Percentiles rank a stretch among this genome's conserved stretches.
Evolutionary conservation across 1,140 invertebrate genomes (phyloP).

Genomic region (Leptinotarsa defecta): DNA sequence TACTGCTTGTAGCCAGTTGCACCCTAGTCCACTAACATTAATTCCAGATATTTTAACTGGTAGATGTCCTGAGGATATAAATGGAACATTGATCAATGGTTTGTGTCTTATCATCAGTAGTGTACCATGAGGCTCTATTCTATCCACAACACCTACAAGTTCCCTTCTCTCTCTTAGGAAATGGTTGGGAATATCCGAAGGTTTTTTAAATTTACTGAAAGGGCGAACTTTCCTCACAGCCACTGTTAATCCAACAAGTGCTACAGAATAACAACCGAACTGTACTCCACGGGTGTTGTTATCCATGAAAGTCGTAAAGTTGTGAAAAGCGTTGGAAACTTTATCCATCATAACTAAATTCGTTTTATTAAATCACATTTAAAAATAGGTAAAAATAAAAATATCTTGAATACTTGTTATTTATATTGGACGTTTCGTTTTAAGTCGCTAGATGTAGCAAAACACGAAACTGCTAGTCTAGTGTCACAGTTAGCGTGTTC

Average conservation of each 20-base stretch:
- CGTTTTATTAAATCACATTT: not conserved
- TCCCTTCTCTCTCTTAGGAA: slow-evolving; percentile 57
- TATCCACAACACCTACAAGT: slow-evolving; percentile 56
- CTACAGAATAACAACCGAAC: slow-evolving; percentile 61
- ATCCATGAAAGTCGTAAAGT: slow-evolving; percentile 55
- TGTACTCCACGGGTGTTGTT: slow-evolving; percentile 57
- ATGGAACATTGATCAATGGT: slow-evolving; percentile 57
- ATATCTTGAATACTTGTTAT: too few species aligned
- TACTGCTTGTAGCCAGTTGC: slow-evolving; percentile 61
- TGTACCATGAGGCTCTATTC: slow-evolving; percentile 57
- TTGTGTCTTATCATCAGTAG: slow-evolving; percentile 61
- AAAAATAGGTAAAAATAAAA: too few species aligned
- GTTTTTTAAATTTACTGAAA: slow-evolving; percentile 59
- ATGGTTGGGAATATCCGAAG: slow-evolving; percentile 57
- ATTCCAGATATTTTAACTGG: slow-evolving; percentile 62
- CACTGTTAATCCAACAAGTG: slow-evolving; percentile 57
- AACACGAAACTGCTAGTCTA: too few species aligned
- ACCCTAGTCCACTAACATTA: slow-evolving; percentile 57
- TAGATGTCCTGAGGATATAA: slow-evolving; percentile 53
- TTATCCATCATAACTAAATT: slow-evolving; percentile 31
- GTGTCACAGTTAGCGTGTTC: too few species aligned
- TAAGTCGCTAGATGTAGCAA: too few species aligned
- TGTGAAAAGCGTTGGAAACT: slow-evolving; percentile 48
- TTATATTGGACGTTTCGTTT: too few species aligned
- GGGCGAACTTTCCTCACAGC: slow-evolving; percentile 60